Evolutionary conservation across 2,113 vertebrate genomes (phyloP).

Genomic region (Corydoras sp.): DNA sequence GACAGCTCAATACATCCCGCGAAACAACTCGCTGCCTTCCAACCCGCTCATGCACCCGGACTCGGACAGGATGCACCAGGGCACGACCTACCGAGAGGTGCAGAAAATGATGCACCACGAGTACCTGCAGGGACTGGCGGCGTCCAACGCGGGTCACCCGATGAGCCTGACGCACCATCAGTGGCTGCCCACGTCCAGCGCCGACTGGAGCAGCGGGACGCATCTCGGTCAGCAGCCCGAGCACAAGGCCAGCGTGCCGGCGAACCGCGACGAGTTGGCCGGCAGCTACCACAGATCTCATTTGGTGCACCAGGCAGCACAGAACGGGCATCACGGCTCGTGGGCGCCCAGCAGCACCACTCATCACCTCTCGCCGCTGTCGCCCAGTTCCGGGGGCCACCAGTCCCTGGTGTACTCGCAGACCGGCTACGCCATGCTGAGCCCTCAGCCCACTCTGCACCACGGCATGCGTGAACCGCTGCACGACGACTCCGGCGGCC

Average conservation of each 20-base stretch:
- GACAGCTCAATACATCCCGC: conserved; percentile 90
- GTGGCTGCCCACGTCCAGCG: conserved; percentile 84
- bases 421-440: conserved; percentile 82
- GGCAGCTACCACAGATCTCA: conserved; percentile 81
- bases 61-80: conserved; percentile 87
- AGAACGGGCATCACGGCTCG: conserved; percentile 73
- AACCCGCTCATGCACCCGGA: conserved; percentile 91
- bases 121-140: conserved; percentile 86
- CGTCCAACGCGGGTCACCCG: conserved; percentile 86
- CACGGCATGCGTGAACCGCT: conserved; percentile 81
- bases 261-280: conserved; percentile 76
- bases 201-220: conserved; percentile 83
- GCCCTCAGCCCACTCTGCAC: conserved; percentile 78
- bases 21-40: conserved; percentile 82
- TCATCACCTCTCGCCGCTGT: conserved; percentile 86
- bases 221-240: conserved; percentile 81
- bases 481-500: conserved; percentile 75
- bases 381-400: conserved; percentile 81
- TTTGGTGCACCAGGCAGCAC: conserved; percentile 83
- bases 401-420: conserved; percentile 88
- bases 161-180: conserved; percentile 91
- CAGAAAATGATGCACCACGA: conserved; percentile 99
- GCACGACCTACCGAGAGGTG: conserved; percentile 92
- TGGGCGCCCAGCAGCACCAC: conserved; percentile 80
- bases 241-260: conserved; percentile 74